Evolutionary conservation across 2,888 invertebrate species (phyloP).

Genomic region (Chrysotoxum bicinctum): DNA sequence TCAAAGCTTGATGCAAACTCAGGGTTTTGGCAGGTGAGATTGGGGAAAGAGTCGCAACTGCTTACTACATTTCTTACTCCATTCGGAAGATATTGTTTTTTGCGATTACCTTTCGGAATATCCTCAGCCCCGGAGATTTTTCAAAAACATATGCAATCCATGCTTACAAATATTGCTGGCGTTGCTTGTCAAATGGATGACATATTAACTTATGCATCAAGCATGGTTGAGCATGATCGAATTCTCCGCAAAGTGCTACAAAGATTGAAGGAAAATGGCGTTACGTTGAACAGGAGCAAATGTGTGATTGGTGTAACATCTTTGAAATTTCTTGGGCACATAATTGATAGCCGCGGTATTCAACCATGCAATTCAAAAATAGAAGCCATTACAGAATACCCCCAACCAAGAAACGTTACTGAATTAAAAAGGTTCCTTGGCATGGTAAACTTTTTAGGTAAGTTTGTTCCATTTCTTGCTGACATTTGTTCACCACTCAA

Average conservation of each 20-base stretch:
- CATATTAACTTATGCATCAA: background rate
- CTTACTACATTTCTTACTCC: slow-evolving; percentile 46
- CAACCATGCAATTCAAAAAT: no score
- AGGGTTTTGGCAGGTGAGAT: no score
- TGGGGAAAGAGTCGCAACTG: background rate
- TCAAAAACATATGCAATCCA: slow-evolving; percentile 7
- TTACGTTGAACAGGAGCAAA: slow-evolving; percentile 49
- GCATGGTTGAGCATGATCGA: no score
- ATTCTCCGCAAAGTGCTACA: background rate
- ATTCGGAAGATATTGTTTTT: slow-evolving; percentile 57
- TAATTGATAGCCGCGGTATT: slow-evolving; percentile 29
- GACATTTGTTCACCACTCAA: no score
- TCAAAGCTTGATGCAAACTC: no score
- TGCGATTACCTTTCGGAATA: slow-evolving; percentile 48
- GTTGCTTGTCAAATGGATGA: slow-evolving; percentile 41
- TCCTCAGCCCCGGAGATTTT: slow-evolving; percentile 26
- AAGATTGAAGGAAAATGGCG: slow-evolving; percentile 14
- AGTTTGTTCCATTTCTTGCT: no score
- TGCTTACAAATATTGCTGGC: slow-evolving; percentile 30
- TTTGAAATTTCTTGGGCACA: slow-evolving; percentile 41
- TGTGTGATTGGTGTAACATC: slow-evolving; percentile 49
- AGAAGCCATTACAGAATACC: slow-evolving; percentile 19
- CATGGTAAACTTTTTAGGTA: no score
- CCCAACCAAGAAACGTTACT: no score
- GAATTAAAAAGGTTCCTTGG: no score